These are phyloP conservation scores for Sebastes iracundus DNA, from an alignment of 2,797 vertebrate genomes.

Conservation along the genomic window DNA sequence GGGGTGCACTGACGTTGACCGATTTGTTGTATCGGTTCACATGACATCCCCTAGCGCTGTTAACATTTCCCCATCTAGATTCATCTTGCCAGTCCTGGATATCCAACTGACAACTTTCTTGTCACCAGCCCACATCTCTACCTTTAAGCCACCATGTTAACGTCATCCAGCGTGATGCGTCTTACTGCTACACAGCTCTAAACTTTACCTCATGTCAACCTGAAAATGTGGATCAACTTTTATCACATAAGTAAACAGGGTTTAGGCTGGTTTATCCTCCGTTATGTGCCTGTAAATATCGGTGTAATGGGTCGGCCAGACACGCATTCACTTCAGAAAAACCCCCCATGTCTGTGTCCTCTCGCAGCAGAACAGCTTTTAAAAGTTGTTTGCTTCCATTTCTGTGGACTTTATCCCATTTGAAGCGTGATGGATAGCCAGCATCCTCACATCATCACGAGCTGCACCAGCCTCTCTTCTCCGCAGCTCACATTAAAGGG, in stretches of 20 bases:
- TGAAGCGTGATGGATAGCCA: conserved; percentile 43
- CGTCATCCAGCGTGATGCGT: background rate
- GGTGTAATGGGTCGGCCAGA: background rate
- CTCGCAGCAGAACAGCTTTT: conserved; percentile 2
- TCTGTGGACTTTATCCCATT: conserved; percentile 21
- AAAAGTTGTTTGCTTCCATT: conserved; percentile 44
- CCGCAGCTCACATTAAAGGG: conserved; percentile 22
- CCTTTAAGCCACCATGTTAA: background rate
- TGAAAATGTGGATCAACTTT: background rate
- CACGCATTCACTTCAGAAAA: background rate
- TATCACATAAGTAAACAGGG: background rate
- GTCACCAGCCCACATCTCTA: background rate
- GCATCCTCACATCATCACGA: conserved; percentile 25
- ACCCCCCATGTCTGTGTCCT: background rate
- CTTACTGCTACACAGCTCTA: background rate
- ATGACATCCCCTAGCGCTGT: background rate
- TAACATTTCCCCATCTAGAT: background rate
- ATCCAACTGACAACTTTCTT: background rate
- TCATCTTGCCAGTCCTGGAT: background rate
- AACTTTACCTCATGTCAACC: background rate
- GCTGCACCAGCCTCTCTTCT: background rate
- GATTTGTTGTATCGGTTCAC: too few species aligned
- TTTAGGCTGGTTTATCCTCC: background rate
- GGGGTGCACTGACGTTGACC: too few species aligned
- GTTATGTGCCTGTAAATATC: conserved; percentile 5